These are phyloP conservation scores for Psephotus haematonotus DNA, from an alignment of 2,113 vertebrate genomes.

Conservation along the genomic window DNA sequence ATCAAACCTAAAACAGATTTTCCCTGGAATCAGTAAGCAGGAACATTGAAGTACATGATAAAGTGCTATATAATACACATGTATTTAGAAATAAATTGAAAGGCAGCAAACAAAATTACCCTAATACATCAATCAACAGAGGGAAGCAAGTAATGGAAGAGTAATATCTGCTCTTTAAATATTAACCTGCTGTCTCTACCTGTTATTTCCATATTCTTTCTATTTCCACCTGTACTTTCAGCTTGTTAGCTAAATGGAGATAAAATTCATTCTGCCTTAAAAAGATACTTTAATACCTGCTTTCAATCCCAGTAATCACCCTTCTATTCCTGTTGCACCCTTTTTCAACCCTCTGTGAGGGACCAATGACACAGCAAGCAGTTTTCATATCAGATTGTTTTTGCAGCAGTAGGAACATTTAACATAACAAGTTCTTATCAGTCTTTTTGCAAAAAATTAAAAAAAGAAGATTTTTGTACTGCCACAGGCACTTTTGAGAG, in stretches of 20 bases:
- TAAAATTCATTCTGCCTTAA: neutral
- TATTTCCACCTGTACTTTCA: neutral
- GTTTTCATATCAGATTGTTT: neutral
- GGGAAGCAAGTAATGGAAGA: neutral
- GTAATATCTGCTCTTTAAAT: neutral
- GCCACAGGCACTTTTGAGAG: neutral
- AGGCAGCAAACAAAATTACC: neutral
- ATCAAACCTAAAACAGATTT: neutral
- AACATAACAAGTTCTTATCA: neutral
- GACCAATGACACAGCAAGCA: neutral
- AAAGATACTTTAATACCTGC: neutral
- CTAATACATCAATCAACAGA: neutral
- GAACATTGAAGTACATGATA: neutral
- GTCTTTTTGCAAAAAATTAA: neutral
- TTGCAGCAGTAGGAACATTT: neutral
- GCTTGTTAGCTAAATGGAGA: neutral
- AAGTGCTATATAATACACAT: neutral
- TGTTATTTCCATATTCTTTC: neutral
- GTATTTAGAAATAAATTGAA: conserved; percentile 14
- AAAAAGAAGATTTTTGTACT: neutral
- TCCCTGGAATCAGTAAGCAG: neutral
- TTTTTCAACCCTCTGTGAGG: neutral
- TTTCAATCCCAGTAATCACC: neutral
- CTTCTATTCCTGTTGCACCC: neutral
- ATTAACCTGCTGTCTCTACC: neutral